Evolutionary conservation across 2,797 vertebrate species (phyloP), one percentile per base, ranked within the genome.

Genomic region (Eulemur rubriventer): DNA sequence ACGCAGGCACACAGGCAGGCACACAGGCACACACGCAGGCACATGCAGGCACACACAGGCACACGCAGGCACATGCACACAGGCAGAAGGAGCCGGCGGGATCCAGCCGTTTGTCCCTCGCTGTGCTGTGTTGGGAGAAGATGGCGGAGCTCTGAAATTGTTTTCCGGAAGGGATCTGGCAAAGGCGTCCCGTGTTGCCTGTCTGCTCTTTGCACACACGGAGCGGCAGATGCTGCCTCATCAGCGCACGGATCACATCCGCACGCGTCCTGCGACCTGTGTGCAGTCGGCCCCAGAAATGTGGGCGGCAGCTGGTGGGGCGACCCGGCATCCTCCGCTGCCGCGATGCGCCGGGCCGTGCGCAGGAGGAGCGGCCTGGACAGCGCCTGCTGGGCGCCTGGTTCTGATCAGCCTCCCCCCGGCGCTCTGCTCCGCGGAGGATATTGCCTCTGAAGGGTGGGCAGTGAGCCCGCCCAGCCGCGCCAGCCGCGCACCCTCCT

Each of bases 151-250:
- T n/a, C 38, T 38, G 3, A 26, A 3, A 35, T 59, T 2, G 22
- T 43, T 48, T 57, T 57, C 43, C 8, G 18, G 17, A 17, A 67
- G 28, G 48, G 22, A 8, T 33, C 41, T 57, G 55, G 24, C 0
- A n/a, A 26, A 8, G 16, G n/a, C 0, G 0, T 55, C 6, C 4
- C 3, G 0, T 57, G 35, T 3, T 7, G 1, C 0, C 73, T 0
- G 0, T 14, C 83, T 12, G 26, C 0, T 7, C 30, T 35, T 35
- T n/a, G n/a, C 50, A 48, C 5, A 8, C 0, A 0, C 2, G 8
- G 33, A 28, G 33, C 33, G 7, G 4, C 18, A 57, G 63, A 28
- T 16, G 4, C 41, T 7, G 24, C 52, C 61, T 28, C 12, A 10
- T 28, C 80, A 7, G 20, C 6, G 14, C 24, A 26, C 16, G 33